Evolutionary conservation across 2,113 vertebrate species (phyloP).

Genomic region (Salvelinus sp.): DNA sequence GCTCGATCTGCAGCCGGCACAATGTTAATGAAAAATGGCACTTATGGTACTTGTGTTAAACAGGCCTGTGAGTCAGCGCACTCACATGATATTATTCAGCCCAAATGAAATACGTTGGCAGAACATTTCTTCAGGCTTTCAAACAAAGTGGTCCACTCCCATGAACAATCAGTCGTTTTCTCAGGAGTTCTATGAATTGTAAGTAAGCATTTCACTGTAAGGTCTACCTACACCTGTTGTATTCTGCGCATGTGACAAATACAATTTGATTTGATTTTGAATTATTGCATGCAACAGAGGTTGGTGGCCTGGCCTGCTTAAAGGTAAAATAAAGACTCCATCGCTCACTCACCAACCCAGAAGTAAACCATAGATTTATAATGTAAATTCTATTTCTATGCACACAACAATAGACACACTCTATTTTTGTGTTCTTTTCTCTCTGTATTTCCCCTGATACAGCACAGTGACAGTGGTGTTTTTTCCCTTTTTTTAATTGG

Average conservation of each 20-base stretch:
- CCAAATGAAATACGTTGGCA: not conserved
- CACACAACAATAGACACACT: not conserved
- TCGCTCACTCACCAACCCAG: not conserved
- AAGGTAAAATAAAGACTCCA: not conserved
- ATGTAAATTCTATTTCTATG: no score
- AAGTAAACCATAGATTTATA: not conserved
- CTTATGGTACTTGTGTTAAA: not conserved
- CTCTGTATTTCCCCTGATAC: not conserved
- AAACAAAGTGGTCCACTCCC: not conserved
- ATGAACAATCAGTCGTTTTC: not conserved
- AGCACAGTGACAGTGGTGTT: not conserved
- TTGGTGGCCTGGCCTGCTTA: not conserved
- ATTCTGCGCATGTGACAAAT: no score
- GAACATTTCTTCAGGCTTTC: not conserved
- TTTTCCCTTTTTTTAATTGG: no score
- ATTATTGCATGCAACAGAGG: not conserved
- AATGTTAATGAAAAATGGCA: not conserved
- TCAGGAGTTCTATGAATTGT: not conserved
- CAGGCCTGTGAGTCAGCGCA: not conserved
- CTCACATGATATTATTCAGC: not conserved
- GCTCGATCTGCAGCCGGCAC: not conserved
- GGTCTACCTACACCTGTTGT: no score
- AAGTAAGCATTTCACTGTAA: no score
- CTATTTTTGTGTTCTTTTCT: not conserved
- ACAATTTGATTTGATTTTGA: no score